Evolutionary conservation across 2,797 vertebrate species (phyloP), one percentile per base, ranked within the genome.

Genomic region (Tokudaia muenninki): DNA sequence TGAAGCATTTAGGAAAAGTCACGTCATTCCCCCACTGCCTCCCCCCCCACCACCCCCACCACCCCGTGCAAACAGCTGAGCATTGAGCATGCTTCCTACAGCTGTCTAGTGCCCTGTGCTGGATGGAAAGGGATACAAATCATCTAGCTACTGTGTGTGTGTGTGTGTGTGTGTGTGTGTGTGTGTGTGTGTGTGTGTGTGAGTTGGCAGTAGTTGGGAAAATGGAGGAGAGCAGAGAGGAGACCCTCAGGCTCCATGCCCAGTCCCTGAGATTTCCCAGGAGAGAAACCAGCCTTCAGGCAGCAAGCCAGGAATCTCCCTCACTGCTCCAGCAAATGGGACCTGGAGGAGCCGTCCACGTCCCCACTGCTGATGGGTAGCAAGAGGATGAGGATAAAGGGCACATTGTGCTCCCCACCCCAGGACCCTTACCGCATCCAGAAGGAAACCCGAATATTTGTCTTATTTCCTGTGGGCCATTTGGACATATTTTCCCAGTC

Each of bases 401-500:
- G 92, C 96, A 84, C 0, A 22, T 12, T 67, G 89, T 57, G 72
- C 22, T 89, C 88, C 41, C 91, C 13, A 52, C 59, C 59, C 59
- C 0, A 72, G 29, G 19, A 84, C 81, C 95, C 3, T 57, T 8
- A 26, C 67, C 3, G 41, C 90, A 97, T 94, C 80, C 22, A 24
- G 97, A 96, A 95, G 93, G 94, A 96, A 97, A 52, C 81, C 91
- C 7, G 17, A 29, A 11, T 94, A 72, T 98, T 97, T 98, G 50
- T 97, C 77, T 88, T 96, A 78, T 4, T 97, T 97, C 94, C 96
- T 94, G 77, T 5, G 12, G n/a, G 90, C 89, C 90, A 65, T 95
- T 98, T 97, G 89, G 95, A 96, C 84, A 96, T 97, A 87, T 75
- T 97, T 95, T 97, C 12, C 4, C 90, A 14, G 90, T 94, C 96